These are phyloP conservation scores for Lepisosteus oculatus DNA, from an alignment of 2,113 vertebrate genomes.

Conservation along the genomic window DNA sequence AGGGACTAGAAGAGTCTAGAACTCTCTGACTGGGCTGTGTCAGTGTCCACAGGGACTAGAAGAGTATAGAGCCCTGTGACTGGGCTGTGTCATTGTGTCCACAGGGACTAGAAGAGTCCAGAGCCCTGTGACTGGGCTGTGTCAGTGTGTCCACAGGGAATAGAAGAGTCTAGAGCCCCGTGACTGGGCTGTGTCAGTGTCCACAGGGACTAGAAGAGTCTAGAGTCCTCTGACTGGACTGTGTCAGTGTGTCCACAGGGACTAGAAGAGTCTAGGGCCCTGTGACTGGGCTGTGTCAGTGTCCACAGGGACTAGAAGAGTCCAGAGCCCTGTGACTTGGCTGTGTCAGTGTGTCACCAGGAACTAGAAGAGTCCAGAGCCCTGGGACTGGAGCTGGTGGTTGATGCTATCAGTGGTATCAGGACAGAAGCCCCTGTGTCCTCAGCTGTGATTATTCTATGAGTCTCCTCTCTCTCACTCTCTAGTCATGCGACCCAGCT, in stretches of 20 bases:
- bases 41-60: neutral
- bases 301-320: neutral
- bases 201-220: too few species aligned
- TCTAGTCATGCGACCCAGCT: conserved; percentile 51
- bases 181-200: neutral
- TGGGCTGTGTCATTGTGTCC: neutral
- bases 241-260: neutral
- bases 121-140: neutral
- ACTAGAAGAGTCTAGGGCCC: neutral
- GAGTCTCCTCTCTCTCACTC: neutral
- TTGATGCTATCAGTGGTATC: too few species aligned
- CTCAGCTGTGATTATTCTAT: neutral
- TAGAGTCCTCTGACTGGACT: too few species aligned
- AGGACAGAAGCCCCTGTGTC: neutral
- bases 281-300: neutral
- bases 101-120: neutral
- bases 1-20: neutral
- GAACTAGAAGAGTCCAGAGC: too few species aligned
- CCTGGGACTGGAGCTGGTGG: too few species aligned
- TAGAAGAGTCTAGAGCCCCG: neutral
- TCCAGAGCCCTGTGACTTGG: neutral
- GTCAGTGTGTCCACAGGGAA: neutral
- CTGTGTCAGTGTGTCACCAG: neutral
- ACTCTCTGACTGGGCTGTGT: neutral
- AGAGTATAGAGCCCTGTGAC: too few species aligned